Base-by-base conservation (phyloP, 2,113 vertebrate genomes). In the Ammospiza nelsoni region DNA sequence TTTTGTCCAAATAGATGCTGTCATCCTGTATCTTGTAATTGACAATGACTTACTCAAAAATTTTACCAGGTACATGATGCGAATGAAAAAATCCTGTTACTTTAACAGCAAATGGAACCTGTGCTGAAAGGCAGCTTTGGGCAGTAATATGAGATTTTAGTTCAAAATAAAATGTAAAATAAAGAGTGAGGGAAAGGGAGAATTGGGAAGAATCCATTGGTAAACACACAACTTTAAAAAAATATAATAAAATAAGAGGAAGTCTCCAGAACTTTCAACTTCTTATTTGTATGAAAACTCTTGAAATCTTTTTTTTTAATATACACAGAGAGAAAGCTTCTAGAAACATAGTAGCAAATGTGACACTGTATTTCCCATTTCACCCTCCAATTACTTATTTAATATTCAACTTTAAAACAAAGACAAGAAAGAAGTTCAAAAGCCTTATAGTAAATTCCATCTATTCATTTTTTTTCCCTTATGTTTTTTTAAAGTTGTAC, bases 161-260 rank as follows among this genome's bases (percentile, higher is more conserved):
- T 74, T 74, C 0, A 61, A 93, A 94, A 55, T 41, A 55, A 58
- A 61, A 61, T 27, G 9, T 37, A 85, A 87, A 66, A 49, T 9
- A 59, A 49, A 76, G 9, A 27, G 8, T 0, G 1, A 2, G 8
- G 12, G 12, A 4, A 18, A 49, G 41, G 5, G 1, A 7, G 1
- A 2, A 25, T 11, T 15, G 2, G 16, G 24, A 14, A 46, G 23
- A n/a, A 81, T 59, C 4, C 12, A 49, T 4, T 3, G 5, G 21
- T 66, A 37, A 61, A 83, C 17, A 8, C 23, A 46, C 6, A 6
- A 7, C 43, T 76, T 1, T 15, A 62, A 37, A 17, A 17, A 31
- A 9, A 15, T 13, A 15, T 35, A 28, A 51, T 44, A 29, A 49
- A 61, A 37, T 15, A 31, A 61, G 3, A 29, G 3, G 15, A 27